Evolutionary conservation across 2,888 invertebrate species (phyloP), one percentile per base, ranked within the genome.

Genomic region (Mesorhabditis spiculigera): DNA sequence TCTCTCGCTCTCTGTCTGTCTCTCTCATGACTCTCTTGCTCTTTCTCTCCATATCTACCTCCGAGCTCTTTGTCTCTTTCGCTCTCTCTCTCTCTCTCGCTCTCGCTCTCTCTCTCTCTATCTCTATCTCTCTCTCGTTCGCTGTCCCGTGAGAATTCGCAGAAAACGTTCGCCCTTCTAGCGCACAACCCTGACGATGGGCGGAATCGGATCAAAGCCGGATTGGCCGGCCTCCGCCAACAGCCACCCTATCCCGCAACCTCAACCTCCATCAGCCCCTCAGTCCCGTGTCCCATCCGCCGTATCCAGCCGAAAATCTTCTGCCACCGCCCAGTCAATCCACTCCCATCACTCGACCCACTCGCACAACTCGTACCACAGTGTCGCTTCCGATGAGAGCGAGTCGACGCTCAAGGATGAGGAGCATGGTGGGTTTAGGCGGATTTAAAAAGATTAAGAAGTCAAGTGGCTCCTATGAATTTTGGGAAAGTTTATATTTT

Each of bases 191-290:
- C 58, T 50, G 8, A 50, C 58, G n/a, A 50, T 50, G 58, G 58
- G 58, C 58, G 58, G 58, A 50, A 50, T 13, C n/a, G 58, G n/a
- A n/a, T 50, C 58, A 50, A 50, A 50, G 58, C 58, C 58, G 58
- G 58, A 10, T n/a, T 50, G 10, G 8, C n/a, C 58, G 8, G 8
- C n/a, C 58, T n/a, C 8, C n/a, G 8, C 58, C 8, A 50, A 50
- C 10, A n/a, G n/a, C n/a, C 58, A 50, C 58, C n/a, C 58, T 50
- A 28, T 28, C 28, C 28, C 28, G 28, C 28, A 28, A 28, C 28
- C 8, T 50, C 58, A 50, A 50, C n/a, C 58, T 50, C 58, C 8
- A n/a, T 13, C 8, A 50, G 8, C 58, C 58, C 58, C 8, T 10
- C 58, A 50, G 58, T 50, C 58, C 58, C 58, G n/a, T 28, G 28